Evolutionary conservation across 2,797 vertebrate species (phyloP), one percentile per base, ranked within the genome.

Genomic region (Arctocebus calabarensis): DNA sequence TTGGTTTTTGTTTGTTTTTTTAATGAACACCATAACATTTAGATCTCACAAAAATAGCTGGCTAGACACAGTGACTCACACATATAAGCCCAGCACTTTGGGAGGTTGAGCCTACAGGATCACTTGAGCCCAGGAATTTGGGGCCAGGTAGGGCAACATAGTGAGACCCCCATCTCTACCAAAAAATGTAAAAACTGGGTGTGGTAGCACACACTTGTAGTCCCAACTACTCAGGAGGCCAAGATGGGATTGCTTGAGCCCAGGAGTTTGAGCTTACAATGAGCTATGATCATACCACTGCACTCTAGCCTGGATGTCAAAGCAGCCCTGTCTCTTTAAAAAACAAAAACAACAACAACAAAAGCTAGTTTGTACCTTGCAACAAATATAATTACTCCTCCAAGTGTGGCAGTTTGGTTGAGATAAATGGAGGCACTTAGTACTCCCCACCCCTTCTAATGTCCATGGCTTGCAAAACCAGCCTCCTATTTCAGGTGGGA

Each of bases 391-490:
- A 16, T 10, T 16, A 0, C 27, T 71, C 84, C 27, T 34, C n/a
- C 12, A 2, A 0, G 32, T 48, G 34, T 64, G 73, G 59, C 84
- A 40, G 32, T 17, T 75, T 40, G 17, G 25, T 75, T 13, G 5
- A 32, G 23, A 32, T 34, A 52, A 37, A 23, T 32, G 23, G 66
- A 23, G 83, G 25, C 8, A 0, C 88, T n/a, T 37, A 1, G 32
- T 19, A 10, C 75, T 55, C 23, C 0, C 43, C 43, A 13, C 25
- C 37, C 0, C 22, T 4, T 70, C 27, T 13, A 11, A 32, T 4
- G 16, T 34, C 2, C 1, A 9, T 9, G 61, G 32, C 74, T 73
- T 71, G 5, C 17, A 22, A 61, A 73, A 37, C 20, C 3, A 13
- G 61, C 87, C 37, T 45, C 17, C 40, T 19, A 3, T 71, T 34